Percentiles rank a stretch among this genome's conserved stretches.
phyloP scores from a whole-genome alignment of 2,888 invertebrate species.

The Therioaphis trifolii region DNA sequence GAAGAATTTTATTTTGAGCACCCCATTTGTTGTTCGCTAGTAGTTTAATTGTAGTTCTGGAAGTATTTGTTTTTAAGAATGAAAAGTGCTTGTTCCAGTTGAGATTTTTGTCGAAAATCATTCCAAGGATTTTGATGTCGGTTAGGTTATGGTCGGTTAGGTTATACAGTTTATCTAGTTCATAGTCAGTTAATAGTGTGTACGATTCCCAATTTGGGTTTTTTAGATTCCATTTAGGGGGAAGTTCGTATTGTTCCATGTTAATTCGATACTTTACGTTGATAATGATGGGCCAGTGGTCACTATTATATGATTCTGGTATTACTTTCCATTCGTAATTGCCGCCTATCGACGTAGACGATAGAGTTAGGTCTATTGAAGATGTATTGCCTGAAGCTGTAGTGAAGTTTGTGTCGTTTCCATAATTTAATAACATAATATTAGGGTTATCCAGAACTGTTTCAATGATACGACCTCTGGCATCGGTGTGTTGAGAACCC shows the following conservation, averaged over 20 bases:
- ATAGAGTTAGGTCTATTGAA: slow-evolving; percentile 29
- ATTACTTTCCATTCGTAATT: slow-evolving; percentile 4
- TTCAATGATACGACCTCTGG: no score
- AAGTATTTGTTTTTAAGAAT: slow-evolving; percentile 30
- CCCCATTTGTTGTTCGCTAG: slow-evolving; percentile 44
- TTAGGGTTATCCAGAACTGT: slow-evolving; percentile 29
- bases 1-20: slow-evolving; percentile 36
- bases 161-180: no score
- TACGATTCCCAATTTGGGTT: no score
- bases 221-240: no score
- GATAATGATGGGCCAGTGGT: slow-evolving; percentile 47
- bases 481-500: slow-evolving; percentile 28
- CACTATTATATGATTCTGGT: slow-evolving; percentile 41
- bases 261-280: no score
- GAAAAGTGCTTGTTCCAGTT: slow-evolving; percentile 50
- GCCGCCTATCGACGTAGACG: neutral
- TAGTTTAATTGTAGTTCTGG: slow-evolving; percentile 45
- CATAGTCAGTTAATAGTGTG: no score
- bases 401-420: neutral
- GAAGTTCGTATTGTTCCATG: no score
- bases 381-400: neutral
- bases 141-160: no score
- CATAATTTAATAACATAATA: slow-evolving; percentile 28
- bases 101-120: slow-evolving; percentile 35
- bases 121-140: slow-evolving; percentile 38